Percentiles rank a stretch among this genome's conserved stretches.
phyloP scores from a whole-genome alignment of 2,113 vertebrate genomes.

The Varanus komodoensis region DNA sequence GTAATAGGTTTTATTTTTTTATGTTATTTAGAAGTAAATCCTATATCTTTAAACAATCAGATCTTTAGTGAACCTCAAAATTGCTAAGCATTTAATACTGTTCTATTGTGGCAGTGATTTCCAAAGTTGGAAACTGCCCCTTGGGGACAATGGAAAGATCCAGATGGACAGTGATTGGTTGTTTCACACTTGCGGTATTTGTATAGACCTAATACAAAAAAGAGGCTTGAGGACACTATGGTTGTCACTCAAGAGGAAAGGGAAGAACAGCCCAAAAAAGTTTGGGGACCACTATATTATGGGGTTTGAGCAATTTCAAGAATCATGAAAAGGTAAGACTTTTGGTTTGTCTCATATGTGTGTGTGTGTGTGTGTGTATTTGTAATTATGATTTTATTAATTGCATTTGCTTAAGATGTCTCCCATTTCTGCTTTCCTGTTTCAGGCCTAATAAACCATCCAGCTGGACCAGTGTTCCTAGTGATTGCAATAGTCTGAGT shows the following conservation, averaged over 20 bases:
- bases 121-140: too few species aligned
- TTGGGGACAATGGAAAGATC: too few species aligned
- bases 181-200: too few species aligned
- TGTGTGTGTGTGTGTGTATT: background rate
- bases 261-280: too few species aligned
- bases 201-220: too few species aligned
- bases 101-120: background rate
- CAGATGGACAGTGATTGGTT: too few species aligned
- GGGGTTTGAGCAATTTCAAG: background rate
- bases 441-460: conserved; percentile 73
- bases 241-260: too few species aligned
- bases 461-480: conserved; percentile 70
- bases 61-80: background rate
- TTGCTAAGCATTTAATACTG: background rate
- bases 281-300: too few species aligned
- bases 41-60: background rate
- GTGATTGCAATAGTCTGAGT: conserved; percentile 82
- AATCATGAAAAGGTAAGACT: background rate
- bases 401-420: conserved; percentile 21
- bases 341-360: background rate
- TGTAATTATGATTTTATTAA: background rate
- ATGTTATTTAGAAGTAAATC: background rate
- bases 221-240: too few species aligned
- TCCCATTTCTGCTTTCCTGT: conserved; percentile 24
- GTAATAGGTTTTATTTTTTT: background rate